phyloP scores from a whole-genome alignment of 2,888 invertebrate species.

The Horisme vitalbata region DNA sequence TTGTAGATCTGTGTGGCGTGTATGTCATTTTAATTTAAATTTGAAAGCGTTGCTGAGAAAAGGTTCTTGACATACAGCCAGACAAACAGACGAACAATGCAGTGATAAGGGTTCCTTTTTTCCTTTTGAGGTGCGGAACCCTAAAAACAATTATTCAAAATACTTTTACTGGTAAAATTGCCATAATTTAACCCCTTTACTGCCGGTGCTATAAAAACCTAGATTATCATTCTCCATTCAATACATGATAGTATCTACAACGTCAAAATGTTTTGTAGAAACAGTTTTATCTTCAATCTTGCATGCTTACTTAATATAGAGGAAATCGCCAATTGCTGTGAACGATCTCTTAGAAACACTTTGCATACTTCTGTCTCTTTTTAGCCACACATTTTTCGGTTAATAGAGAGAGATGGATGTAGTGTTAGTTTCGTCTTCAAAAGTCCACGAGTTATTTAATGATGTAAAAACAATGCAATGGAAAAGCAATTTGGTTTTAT shows the following conservation, averaged over 20 bases:
- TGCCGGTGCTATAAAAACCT: conserved; percentile 17
- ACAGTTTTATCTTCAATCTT: conserved; percentile 63
- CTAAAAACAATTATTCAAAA: too few relatives aligned
- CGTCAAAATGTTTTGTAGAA: conserved; percentile 74
- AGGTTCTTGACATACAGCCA: too few relatives aligned
- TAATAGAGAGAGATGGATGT: conserved; percentile 7
- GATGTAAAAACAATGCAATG: conserved; percentile 23
- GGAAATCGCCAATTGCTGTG: conserved; percentile 72
- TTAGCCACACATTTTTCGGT: neutral
- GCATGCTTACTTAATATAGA: conserved; percentile 66
- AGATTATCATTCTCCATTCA: conserved; percentile 37
- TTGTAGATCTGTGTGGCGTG: too few relatives aligned
- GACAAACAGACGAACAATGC: too few relatives aligned
- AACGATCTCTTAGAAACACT: conserved; percentile 20
- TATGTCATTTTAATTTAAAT: too few relatives aligned
- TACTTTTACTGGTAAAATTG: neutral
- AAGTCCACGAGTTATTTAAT: conserved; percentile 19
- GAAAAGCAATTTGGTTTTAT: conserved; percentile 27
- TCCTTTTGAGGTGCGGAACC: too few relatives aligned
- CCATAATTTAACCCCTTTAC: conserved; percentile 12
- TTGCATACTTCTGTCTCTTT: conserved; percentile 6
- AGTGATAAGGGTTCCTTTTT: too few relatives aligned
- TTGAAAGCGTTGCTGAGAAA: too few relatives aligned
- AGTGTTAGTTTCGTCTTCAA: conserved; percentile 1
- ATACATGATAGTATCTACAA: conserved; percentile 45